Conservation (phyloP, 1,140 invertebrate species). For the Caerostris darwini region DNA sequence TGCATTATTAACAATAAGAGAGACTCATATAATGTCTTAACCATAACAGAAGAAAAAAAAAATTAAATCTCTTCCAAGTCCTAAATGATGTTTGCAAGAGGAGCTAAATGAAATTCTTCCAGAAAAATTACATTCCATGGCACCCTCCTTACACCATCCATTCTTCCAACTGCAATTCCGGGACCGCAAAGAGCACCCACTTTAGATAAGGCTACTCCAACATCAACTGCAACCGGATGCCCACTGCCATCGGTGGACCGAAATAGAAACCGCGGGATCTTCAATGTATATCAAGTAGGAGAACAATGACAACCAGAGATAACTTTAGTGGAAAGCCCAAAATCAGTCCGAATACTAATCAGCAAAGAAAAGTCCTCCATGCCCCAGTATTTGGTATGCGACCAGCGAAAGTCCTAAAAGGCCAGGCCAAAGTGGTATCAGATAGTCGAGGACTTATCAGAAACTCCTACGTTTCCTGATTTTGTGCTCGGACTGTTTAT, state of each 20-base stretch:
- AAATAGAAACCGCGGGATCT: conserved; percentile 73
- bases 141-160: neutral
- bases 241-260: neutral
- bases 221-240: conserved; percentile 67
- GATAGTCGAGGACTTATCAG: conserved; percentile 73
- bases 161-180: conserved; percentile 48
- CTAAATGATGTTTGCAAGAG: no score
- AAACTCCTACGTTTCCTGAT: conserved; percentile 35
- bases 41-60: no score
- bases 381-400: conserved; percentile 53
- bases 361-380: conserved; percentile 4
- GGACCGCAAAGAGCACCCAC: conserved; percentile 52
- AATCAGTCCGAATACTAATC: conserved; percentile 72
- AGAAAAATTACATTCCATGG: conserved; percentile 44
- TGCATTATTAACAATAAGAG: no score
- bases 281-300: conserved; percentile 73
- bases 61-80: no score
- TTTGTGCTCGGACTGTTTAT: conserved; percentile 70
- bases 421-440: conserved; percentile 68
- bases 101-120: neutral
- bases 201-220: conserved; percentile 63
- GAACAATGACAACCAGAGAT: conserved; percentile 63
- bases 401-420: conserved; percentile 26
- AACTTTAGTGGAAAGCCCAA: conserved; percentile 46
- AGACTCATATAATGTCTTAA: no score